Conservation (phyloP, 2,113 vertebrate genomes). For the Sorex fumeus region DNA sequence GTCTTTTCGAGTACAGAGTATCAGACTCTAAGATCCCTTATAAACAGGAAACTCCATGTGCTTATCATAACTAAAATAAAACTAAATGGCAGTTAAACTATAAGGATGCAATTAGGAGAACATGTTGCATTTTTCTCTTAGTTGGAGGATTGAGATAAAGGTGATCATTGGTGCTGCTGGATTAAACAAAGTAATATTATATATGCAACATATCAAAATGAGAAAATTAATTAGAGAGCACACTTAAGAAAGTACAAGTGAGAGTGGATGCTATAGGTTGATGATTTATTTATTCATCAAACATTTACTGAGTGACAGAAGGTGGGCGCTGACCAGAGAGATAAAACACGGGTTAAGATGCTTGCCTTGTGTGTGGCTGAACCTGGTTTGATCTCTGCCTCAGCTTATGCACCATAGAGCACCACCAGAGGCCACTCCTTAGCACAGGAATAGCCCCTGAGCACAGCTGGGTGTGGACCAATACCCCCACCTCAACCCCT, state of each 20-base stretch:
- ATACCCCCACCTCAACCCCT: too few species aligned
- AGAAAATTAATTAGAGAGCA: background rate
- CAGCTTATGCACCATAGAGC: too few species aligned
- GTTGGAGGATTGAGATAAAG: background rate
- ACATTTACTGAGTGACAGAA: background rate
- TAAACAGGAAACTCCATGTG: slow-evolving; percentile 4
- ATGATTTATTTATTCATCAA: slow-evolving; percentile 35
- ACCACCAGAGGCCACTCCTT: too few species aligned
- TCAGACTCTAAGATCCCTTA: background rate
- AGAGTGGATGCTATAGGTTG: background rate
- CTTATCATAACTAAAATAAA: slow-evolving; percentile 34
- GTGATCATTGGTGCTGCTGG: background rate
- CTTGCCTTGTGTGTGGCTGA: background rate
- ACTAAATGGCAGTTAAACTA: background rate
- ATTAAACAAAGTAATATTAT: background rate
- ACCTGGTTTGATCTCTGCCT: too few species aligned
- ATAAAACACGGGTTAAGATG: background rate
- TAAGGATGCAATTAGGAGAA: slow-evolving; percentile 8
- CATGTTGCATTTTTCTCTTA: background rate
- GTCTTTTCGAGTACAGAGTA: background rate
- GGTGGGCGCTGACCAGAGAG: background rate
- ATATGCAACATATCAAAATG: background rate
- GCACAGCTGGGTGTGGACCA: too few species aligned
- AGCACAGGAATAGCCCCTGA: too few species aligned
- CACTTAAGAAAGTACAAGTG: background rate